Evolutionary conservation across 2,113 vertebrate species (phyloP), one percentile per base, ranked within the genome.

Genomic region (Nibea albiflora): DNA sequence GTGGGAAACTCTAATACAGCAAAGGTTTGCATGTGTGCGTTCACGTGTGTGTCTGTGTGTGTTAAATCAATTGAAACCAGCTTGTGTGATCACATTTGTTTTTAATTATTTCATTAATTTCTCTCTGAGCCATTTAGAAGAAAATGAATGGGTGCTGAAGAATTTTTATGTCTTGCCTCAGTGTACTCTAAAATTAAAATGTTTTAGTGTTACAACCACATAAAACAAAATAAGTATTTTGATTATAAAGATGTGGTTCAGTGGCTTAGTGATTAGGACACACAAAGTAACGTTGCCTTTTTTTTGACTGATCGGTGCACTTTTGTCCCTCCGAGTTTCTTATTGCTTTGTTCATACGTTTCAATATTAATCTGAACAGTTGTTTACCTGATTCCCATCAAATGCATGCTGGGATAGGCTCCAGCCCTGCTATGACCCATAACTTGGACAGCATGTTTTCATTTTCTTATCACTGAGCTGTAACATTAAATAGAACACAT

Each of bases 391-490:
- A 73, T 68, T 66, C 73, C 14, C 46, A 56, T 39, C 44, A 65
- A 77, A 52, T 42, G 31, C 62, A 52, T 82, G 50, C 87, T 76
- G 54, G 77, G 56, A 63, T 53, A 44, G 17, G 61, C 70, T 84
- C 76, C 64, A 73, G 58, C 46, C 26, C 49, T 58, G 52, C 69
- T 44, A 3, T 80, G 64, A 85, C 73, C 88, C 65, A 62, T 60
- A 39, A 75, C 65, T 39, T 50, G 52, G 77, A 75, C 70, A 78
- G 53, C 39, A 52, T 79, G 75, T 80, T 78, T 83, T 65, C 49
- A 70, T 81, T 81, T 85, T 69, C 66, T 57, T 69, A 1, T 76
- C 77, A 78, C 80, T 69, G 70, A 84, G 61, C 83, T 83, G 71
- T 84, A 42, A 81, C 78, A 81, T 83, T 81, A 39, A 69, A 83